Base-by-base conservation (phyloP, 1,140 invertebrate species). In the Calephelis virginiensis region DNA sequence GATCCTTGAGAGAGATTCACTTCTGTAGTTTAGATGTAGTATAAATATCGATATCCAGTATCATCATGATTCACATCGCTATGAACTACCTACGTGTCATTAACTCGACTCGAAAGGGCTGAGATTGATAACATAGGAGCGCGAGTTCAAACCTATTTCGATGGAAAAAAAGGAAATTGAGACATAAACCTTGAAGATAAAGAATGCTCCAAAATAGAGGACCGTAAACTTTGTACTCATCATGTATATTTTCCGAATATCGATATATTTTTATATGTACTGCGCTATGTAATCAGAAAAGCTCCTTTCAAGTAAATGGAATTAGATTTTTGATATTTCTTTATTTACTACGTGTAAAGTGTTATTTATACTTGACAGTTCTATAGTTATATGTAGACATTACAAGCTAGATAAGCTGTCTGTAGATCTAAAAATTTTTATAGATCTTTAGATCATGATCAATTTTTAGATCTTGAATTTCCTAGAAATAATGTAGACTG, bases 151-250 rank as follows among this genome's bases (percentile, higher is more conserved):
- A 77, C 68, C 73, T 73, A 78, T 78, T 73, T 71, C 67, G 53
- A 62, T 56, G 72, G 69, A 74, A 78, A 76, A n/a, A 78, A 70
- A 73, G 78, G 74, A 83, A 83, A 83, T 83, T 81, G 80, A 78
- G 77, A 82, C 77, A 85, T 85, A 83, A 83, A 83, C 76, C 72
- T 59, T 38, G 72, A 75, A 76, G 74, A 73, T 71, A 74, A 76
- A 65, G 53, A 14, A 45, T 56, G 40, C 40, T 59, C 49, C 28
- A 59, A 59, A 63, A 66, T 63, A 50, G 56, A 66, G 38, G 61
- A 38, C 59, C 28, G 53, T 38, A 59, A 59, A 59, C 28, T 61
- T 40, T 46, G 46, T 8, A 37, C 43, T 45, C 56, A 48, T 66
- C 56, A 60, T 28, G 45, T 50, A 46, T 60, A 46, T 40, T 17